Evolutionary conservation across 2,113 vertebrate genomes (phyloP).

Genomic region (Piaya cayana): DNA sequence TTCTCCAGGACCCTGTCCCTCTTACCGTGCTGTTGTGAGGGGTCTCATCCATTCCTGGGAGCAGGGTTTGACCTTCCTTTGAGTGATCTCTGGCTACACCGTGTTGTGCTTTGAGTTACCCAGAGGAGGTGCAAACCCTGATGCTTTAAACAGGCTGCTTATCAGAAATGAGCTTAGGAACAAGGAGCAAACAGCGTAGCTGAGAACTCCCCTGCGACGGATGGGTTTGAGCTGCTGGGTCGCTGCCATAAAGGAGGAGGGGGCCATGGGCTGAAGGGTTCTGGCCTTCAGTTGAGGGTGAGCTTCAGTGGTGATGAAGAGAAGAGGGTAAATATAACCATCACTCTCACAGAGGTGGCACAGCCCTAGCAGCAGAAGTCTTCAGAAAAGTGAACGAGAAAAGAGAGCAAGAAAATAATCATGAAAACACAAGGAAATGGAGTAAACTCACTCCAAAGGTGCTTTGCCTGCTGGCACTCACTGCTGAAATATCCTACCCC

Average conservation of each 20-base stretch:
- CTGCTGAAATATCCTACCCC: not conserved
- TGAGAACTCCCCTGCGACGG: not conserved
- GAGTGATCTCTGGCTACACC: not conserved
- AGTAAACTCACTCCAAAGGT: not conserved
- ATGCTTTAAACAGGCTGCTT: not conserved
- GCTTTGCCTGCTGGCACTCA: not conserved
- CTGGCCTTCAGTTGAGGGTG: not conserved
- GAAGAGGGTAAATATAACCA: not conserved
- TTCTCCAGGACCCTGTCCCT: not conserved
- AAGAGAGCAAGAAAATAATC: not conserved
- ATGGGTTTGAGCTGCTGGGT: not conserved
- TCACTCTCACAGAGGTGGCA: not conserved
- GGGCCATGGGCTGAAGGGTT: not conserved
- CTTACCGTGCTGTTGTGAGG: not conserved
- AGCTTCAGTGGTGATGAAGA: not conserved
- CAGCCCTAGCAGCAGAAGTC: not conserved
- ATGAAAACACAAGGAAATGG: not conserved
- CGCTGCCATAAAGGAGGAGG: accelerated
- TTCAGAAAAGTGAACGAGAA: not conserved
- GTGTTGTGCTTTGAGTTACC: not conserved
- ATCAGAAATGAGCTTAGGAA: not conserved
- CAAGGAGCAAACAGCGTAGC: not conserved
- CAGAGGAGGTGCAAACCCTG: not conserved
- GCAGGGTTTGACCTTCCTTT: not conserved
- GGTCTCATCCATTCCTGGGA: not conserved